A percentile compares a stretch with the other conserved stretches of the same genome.
Evolutionary conservation across 2,113 vertebrate species (phyloP).

Genomic region (Sylvilagus bachmani): DNA sequence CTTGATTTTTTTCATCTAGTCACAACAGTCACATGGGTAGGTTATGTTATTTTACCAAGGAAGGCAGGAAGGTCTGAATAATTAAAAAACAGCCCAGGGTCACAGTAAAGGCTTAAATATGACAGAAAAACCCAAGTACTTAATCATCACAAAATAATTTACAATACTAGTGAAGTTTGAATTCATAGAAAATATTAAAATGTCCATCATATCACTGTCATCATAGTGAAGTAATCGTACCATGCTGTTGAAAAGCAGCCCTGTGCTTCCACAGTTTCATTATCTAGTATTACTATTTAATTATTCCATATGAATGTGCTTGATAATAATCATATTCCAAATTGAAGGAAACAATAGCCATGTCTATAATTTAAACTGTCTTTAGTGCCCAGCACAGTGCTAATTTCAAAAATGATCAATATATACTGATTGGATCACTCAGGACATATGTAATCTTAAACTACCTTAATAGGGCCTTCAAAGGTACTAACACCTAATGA

Average conservation of each 20-base stretch:
- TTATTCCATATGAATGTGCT: slow-evolving; percentile 19
- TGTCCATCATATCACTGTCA: not conserved
- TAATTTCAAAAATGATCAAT: not conserved
- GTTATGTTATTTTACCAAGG: not conserved
- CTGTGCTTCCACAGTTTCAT: not conserved
- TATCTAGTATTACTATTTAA: slow-evolving; percentile 5
- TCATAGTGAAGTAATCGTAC: not conserved
- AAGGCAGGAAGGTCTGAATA: not conserved
- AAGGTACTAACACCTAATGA: not conserved
- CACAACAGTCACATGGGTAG: not conserved
- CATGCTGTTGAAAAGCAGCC: not conserved
- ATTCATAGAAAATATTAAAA: not conserved
- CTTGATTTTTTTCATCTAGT: not conserved
- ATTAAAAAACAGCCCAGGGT: not conserved
- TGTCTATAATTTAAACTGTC: not conserved
- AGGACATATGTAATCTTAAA: not conserved
- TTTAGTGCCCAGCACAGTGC: not conserved
- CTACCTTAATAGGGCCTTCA: not conserved
- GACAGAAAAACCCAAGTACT: not conserved
- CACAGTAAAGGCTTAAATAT: not conserved
- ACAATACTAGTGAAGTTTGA: not conserved
- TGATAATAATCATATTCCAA: not conserved
- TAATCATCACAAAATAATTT: not conserved
- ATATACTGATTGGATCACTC: not conserved
- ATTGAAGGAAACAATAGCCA: not conserved